phyloP scores from a whole-genome alignment of 2,888 invertebrate genomes.

The Ectemnius cavifrons region DNA sequence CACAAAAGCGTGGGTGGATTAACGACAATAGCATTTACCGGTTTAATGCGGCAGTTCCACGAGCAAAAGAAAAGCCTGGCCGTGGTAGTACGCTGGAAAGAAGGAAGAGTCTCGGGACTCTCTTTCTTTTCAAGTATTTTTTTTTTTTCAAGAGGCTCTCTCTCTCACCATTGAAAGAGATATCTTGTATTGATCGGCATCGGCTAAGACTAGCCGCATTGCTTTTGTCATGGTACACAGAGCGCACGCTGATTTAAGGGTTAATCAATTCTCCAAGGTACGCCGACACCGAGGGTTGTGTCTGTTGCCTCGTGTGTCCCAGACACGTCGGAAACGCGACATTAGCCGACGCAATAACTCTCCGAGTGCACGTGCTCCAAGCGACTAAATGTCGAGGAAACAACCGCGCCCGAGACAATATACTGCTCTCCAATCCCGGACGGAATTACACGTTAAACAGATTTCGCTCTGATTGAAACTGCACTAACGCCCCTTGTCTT shows the following conservation, averaged over 20 bases:
- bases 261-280: slow-evolving; percentile 48
- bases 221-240: too few relatives aligned
- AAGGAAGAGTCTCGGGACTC: slow-evolving; percentile 16
- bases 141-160: slow-evolving; percentile 2
- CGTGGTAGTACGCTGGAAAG: slow-evolving; percentile 9
- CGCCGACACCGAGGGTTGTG: slow-evolving; percentile 11
- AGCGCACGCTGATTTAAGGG: slow-evolving; percentile 39
- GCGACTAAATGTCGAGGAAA: slow-evolving; percentile 10
- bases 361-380: slow-evolving; percentile 22
- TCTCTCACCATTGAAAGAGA: slow-evolving; percentile 35
- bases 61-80: neutral
- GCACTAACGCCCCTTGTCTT: too few relatives aligned
- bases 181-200: slow-evolving; percentile 50
- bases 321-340: slow-evolving; percentile 37
- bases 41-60: slow-evolving; percentile 27
- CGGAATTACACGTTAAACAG: too few relatives aligned
- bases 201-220: neutral
- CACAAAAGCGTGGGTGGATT: slow-evolving; percentile 6
- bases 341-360: slow-evolving; percentile 35
- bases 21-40: slow-evolving; percentile 28
- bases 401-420: slow-evolving; percentile 7
- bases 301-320: slow-evolving; percentile 31
- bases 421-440: neutral
- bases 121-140: slow-evolving; percentile 12
- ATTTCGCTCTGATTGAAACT: too few relatives aligned